Evolutionary conservation across 2,113 vertebrate genomes (phyloP).

Genomic region (Nipponia nippon): DNA sequence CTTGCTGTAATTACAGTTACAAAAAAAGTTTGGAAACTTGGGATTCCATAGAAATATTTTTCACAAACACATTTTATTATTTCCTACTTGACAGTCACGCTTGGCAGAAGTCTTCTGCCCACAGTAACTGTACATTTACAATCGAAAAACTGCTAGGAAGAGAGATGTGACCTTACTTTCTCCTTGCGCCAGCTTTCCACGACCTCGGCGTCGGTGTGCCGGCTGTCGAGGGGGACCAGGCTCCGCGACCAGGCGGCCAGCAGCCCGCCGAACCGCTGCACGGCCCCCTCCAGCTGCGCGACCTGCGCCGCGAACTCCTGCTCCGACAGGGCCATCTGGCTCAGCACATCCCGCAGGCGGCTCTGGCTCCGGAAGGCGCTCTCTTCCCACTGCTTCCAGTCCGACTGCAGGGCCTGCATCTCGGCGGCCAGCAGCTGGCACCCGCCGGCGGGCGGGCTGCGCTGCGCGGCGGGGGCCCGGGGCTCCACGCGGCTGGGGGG

Average conservation of each 20-base stretch:
- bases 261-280: slow-evolving; percentile 71
- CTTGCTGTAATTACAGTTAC: background rate
- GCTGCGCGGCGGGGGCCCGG: slow-evolving; percentile 76
- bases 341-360: slow-evolving; percentile 79
- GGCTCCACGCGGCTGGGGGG: slow-evolving; percentile 81
- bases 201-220: slow-evolving; percentile 82
- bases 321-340: slow-evolving; percentile 82
- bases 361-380: slow-evolving; percentile 75
- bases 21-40: background rate
- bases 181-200: slow-evolving; percentile 85
- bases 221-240: slow-evolving; percentile 77
- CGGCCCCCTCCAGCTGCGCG: slow-evolving; percentile 79
- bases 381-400: slow-evolving; percentile 94
- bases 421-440: slow-evolving; percentile 85
- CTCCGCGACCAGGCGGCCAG: slow-evolving; percentile 80
- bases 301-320: slow-evolving; percentile 80
- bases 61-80: background rate
- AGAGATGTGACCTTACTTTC: slow-evolving; percentile 76
- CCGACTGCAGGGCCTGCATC: slow-evolving; percentile 85
- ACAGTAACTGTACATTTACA: no score
- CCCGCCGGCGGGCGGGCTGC: slow-evolving; percentile 79
- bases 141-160: background rate
- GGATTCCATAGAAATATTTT: rapidly evolving
- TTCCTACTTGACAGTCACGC: background rate
- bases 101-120: background rate